Conservation (phyloP, 2,113 vertebrate genomes). For the Catharus bicknelli region DNA sequence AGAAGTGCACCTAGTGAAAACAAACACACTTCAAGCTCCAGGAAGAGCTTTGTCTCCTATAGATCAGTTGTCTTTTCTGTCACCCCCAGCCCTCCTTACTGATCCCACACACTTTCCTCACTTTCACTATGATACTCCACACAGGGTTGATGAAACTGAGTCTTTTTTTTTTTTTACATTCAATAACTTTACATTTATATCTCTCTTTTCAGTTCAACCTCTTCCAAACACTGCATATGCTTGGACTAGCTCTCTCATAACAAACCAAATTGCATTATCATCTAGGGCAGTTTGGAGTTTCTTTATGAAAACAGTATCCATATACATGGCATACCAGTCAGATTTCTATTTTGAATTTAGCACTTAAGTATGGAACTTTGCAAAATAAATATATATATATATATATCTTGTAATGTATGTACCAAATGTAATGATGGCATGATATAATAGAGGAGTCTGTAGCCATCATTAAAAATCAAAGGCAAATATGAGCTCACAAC, state of each 20-base stretch:
- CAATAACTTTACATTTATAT: background rate
- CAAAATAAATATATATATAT: background rate
- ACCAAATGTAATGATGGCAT: background rate
- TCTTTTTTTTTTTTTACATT: background rate
- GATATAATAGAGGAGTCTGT: background rate
- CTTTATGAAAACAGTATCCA: background rate
- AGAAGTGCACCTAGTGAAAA: background rate
- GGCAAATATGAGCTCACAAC: background rate
- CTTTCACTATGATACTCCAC: background rate
- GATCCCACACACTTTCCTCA: background rate
- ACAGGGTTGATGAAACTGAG: background rate
- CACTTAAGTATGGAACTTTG: background rate
- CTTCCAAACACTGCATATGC: background rate
- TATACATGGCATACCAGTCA: background rate
- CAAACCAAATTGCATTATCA: background rate
- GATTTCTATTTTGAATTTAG: background rate
- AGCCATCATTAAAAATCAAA: background rate
- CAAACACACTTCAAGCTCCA: background rate
- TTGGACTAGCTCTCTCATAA: background rate
- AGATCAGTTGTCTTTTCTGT: background rate
- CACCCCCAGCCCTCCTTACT: background rate
- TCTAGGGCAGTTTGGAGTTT: background rate
- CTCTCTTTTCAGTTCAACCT: background rate
- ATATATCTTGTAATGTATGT: no score
- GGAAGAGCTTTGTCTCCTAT: background rate